Evolutionary conservation across 2,888 invertebrate genomes (phyloP).

Genomic region (Eucera pruinosa): DNA sequence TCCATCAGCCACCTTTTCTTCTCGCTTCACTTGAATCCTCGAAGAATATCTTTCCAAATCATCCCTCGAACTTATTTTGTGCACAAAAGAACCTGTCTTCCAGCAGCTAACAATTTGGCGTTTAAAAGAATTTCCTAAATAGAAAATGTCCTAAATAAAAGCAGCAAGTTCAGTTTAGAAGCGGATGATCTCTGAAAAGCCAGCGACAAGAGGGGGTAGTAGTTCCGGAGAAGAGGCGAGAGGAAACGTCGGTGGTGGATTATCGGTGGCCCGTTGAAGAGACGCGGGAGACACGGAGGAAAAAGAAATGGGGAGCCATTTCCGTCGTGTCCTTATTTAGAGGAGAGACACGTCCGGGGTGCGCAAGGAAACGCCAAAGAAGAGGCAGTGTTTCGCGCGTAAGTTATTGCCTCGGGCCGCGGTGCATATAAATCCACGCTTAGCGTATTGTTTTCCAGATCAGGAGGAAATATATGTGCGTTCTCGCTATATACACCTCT

Average conservation of each 20-base stretch:
- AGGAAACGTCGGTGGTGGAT: too few relatives aligned
- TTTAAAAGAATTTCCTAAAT: conserved; percentile 29
- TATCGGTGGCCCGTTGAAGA: conserved; percentile 5
- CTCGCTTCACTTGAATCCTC: neutral
- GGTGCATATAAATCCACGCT: conserved; percentile 82
- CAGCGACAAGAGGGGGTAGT: neutral
- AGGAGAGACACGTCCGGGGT: conserved; percentile 74
- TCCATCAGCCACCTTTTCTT: too few relatives aligned
- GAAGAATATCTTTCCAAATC: too few relatives aligned
- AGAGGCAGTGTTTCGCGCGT: conserved; percentile 75
- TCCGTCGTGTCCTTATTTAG: conserved; percentile 83
- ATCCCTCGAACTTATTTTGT: too few relatives aligned
- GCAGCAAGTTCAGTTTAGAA: neutral
- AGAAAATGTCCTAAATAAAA: too few relatives aligned
- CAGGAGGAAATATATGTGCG: conserved; percentile 83
- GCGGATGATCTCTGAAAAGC: conserved; percentile 42
- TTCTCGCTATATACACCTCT: conserved; percentile 25
- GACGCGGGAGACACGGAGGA: conserved; percentile 39
- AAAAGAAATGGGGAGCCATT: conserved; percentile 79
- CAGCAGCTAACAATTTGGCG: conserved; percentile 18
- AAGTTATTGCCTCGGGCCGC: conserved; percentile 81
- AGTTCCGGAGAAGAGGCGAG: too few relatives aligned
- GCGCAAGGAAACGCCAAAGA: conserved; percentile 72
- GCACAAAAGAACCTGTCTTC: neutral
- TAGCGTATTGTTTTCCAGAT: conserved; percentile 84